A percentile compares a stretch with the other conserved stretches of the same genome.
Evolutionary conservation across 2,888 invertebrate genomes (phyloP).

Genomic region (Blastobasis lacticolella): DNA sequence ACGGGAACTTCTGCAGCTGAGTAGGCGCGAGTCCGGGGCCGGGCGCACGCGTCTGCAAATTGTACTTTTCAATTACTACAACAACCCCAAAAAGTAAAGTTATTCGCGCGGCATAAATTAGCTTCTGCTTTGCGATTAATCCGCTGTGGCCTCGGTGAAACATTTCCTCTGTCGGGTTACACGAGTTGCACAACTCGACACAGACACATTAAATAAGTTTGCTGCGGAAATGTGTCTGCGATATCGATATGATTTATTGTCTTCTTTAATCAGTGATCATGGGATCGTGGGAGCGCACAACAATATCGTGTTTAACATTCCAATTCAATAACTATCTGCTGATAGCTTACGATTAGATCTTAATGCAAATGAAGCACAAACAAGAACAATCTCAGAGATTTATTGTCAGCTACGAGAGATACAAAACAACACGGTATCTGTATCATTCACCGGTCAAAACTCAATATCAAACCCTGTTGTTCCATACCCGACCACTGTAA

Average conservation of each 20-base stretch:
- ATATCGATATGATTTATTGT: slow-evolving; percentile 44
- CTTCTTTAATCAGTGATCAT: slow-evolving; percentile 33
- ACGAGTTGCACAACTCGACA: not conserved
- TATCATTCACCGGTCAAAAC: too few species aligned
- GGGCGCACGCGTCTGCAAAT: slow-evolving; percentile 34
- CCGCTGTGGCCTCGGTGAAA: slow-evolving; percentile 32
- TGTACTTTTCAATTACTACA: slow-evolving; percentile 51
- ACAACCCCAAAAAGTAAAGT: slow-evolving; percentile 37
- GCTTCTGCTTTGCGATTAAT: slow-evolving; percentile 42
- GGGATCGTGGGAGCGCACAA: slow-evolving; percentile 21
- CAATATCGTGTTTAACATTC: too few species aligned
- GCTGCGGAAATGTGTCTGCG: slow-evolving; percentile 30
- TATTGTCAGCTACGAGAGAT: too few species aligned
- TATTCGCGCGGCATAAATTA: slow-evolving; percentile 40
- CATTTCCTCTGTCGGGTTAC: slow-evolving; percentile 20
- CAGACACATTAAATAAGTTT: not conserved
- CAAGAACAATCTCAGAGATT: too few species aligned
- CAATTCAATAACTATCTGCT: too few species aligned
- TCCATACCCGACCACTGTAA: too few species aligned
- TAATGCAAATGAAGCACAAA: too few species aligned
- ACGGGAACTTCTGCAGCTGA: slow-evolving; percentile 35
- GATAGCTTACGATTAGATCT: too few species aligned
- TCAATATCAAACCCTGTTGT: too few species aligned
- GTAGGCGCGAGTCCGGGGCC: slow-evolving; percentile 19
- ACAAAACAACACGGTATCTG: too few species aligned